Conservation (phyloP, 2,888 invertebrate genomes). For the Anoncus sp. region DNA sequence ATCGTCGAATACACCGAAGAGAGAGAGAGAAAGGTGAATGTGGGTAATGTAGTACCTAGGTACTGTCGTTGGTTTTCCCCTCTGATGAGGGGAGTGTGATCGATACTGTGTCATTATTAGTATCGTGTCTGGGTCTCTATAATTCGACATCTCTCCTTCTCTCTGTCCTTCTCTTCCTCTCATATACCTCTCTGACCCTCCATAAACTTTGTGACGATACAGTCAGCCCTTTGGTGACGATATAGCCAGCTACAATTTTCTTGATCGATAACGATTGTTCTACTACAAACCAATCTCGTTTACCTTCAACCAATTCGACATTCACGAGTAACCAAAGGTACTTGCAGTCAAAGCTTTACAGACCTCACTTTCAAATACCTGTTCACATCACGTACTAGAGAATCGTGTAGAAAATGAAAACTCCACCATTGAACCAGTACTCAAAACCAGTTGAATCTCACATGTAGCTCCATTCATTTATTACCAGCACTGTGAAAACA, state of each 20-base stretch:
- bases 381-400: too few relatives aligned
- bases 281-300: background rate
- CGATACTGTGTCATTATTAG: conserved; percentile 62
- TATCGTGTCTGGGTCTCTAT: conserved; percentile 51
- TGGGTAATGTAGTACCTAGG: conserved; percentile 52
- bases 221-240: too few relatives aligned
- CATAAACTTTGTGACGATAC: conserved; percentile 47
- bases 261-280: conserved; percentile 43
- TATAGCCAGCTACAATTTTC: conserved; percentile 13
- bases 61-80: conserved; percentile 33
- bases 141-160: conserved; percentile 42
- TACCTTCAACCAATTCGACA: background rate
- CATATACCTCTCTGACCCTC: conserved; percentile 17
- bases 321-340: background rate
- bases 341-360: too few relatives aligned
- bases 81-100: conserved; percentile 40
- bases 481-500: too few relatives aligned
- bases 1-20: conserved; percentile 46
- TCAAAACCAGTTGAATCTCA: too few relatives aligned
- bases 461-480: too few relatives aligned
- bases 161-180: conserved; percentile 11
- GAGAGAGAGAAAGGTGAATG: conserved; percentile 6
- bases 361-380: too few relatives aligned
- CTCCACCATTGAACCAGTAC: too few relatives aligned
- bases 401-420: too few relatives aligned